Conservation (phyloP, 2,888 invertebrate genomes). For the Blastobasis adustella region DNA sequence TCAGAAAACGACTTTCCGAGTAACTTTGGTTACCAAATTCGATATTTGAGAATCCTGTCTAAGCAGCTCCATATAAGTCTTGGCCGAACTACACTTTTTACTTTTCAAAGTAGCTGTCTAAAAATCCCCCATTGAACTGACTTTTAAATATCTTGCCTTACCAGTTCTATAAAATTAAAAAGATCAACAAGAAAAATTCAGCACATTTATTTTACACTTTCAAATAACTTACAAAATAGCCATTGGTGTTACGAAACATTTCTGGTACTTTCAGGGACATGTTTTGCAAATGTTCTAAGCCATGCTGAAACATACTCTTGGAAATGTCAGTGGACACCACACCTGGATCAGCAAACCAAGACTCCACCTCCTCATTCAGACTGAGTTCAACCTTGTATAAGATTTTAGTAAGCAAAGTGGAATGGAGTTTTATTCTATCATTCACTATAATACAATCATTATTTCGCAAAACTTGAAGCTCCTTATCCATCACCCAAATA, state of each 20-base stretch:
- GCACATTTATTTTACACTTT: slow-evolving; percentile 38
- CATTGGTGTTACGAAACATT: slow-evolving; percentile 69
- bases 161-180: too few species aligned
- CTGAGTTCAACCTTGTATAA: slow-evolving; percentile 68
- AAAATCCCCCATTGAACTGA: too few species aligned
- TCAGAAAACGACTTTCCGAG: too few species aligned
- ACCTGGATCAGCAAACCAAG: slow-evolving; percentile 71
- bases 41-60: too few species aligned
- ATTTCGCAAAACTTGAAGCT: slow-evolving; percentile 65
- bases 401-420: slow-evolving; percentile 71
- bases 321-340: slow-evolving; percentile 71
- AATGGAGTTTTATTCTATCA: slow-evolving; percentile 49
- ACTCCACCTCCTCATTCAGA: slow-evolving; percentile 56
- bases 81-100: too few species aligned
- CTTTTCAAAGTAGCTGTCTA: too few species aligned
- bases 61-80: too few species aligned
- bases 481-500: slow-evolving; percentile 78
- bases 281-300: slow-evolving; percentile 69
- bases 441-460: slow-evolving; percentile 30
- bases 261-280: slow-evolving; percentile 73
- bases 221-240: slow-evolving; percentile 76
- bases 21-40: too few species aligned
- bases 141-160: too few species aligned
- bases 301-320: slow-evolving; percentile 71
- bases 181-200: too few species aligned